Percentiles rank a stretch among this genome's conserved stretches.
Conservation (phyloP, 2,113 vertebrate genomes). For the Centropristis striata region DNA sequence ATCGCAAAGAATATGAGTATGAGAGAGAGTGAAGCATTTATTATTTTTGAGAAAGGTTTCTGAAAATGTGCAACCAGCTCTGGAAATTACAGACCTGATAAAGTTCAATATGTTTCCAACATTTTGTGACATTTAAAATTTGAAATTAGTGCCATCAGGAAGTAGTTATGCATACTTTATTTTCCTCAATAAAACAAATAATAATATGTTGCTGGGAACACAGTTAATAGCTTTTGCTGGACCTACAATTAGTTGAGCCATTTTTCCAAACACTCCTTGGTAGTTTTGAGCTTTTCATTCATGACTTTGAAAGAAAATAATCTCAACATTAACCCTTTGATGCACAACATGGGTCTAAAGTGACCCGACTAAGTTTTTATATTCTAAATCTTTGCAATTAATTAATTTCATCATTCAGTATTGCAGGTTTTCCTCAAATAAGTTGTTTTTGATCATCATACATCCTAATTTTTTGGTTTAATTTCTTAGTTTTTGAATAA, state of each 20-base stretch:
- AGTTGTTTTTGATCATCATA: no score
- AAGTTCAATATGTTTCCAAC: not conserved
- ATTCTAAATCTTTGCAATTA: no score
- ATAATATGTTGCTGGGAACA: no score
- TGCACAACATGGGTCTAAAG: no score
- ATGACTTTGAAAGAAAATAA: not conserved
- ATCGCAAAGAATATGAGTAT: not conserved
- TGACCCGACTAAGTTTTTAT: no score
- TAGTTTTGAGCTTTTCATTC: not conserved
- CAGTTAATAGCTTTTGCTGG: not conserved
- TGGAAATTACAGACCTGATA: not conserved
- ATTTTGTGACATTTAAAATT: not conserved
- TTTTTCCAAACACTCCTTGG: not conserved
- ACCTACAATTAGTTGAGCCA: not conserved
- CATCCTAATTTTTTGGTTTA: no score
- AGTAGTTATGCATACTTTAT: not conserved
- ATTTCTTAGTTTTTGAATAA: no score
- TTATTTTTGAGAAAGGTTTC: not conserved
- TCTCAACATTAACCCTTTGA: no score
- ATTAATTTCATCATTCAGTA: no score
- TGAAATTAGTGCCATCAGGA: not conserved
- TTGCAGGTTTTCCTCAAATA: no score
- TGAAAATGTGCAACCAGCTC: no score
- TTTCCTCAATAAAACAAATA: no score
- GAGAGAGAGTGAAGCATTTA: not conserved